phyloP scores from a whole-genome alignment of 2,113 vertebrate genomes.

The Scalopus aquaticus region DNA sequence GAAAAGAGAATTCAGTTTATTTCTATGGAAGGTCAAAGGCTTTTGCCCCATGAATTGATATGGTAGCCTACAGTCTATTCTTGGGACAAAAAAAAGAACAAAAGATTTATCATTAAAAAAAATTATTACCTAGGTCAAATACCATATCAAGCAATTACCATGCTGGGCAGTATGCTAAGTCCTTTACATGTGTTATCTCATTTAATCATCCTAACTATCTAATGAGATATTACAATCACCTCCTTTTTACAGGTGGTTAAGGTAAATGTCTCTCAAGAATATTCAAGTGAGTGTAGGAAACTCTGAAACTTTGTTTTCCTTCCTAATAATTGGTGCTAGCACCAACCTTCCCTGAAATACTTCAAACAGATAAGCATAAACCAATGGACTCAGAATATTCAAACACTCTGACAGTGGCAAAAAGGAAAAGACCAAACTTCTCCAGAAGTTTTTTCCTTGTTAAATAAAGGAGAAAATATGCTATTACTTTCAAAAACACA shows the following conservation, averaged over 20 bases:
- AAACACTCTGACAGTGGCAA: not conserved
- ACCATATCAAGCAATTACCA: not conserved
- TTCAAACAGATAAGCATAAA: not conserved
- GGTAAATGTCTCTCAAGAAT: not conserved
- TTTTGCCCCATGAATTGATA: not conserved
- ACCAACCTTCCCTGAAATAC: not conserved
- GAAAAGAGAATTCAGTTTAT: slow-evolving; percentile 4
- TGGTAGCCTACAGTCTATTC: not conserved
- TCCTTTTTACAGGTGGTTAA: not conserved
- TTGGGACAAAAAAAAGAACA: no score
- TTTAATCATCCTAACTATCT: not conserved
- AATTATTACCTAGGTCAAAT: not conserved
- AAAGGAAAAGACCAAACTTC: not conserved
- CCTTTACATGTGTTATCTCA: not conserved
- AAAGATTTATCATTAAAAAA: not conserved
- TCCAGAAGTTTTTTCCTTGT: not conserved
- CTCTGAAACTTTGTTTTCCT: not conserved
- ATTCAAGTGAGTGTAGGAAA: not conserved
- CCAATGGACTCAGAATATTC: not conserved
- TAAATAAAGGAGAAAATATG: not conserved
- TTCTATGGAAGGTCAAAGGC: not conserved
- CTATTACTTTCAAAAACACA: not conserved
- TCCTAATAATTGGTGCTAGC: not conserved
- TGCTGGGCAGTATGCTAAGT: not conserved
- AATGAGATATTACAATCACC: not conserved